Base-by-base conservation (phyloP, 2,888 invertebrate genomes). In the Steinernema hermaphroditum region DNA sequence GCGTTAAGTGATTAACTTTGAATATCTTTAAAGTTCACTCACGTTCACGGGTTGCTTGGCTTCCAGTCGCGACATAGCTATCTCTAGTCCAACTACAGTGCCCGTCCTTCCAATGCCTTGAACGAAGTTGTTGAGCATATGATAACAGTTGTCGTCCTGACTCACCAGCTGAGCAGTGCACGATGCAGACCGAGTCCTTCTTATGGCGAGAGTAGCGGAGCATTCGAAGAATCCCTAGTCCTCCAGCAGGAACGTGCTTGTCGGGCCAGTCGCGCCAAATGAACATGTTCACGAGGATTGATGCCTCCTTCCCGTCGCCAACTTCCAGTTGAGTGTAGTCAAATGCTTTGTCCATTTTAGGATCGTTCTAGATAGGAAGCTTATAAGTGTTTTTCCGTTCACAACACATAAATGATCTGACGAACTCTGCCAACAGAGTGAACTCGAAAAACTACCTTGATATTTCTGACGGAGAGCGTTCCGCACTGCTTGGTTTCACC, bases 61-160 rank as follows among this genome's bases (percentile, higher is more conserved):
- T 12, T 37, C 27, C 1, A 72, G 19, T 32, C 43, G 34, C 8
- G 68, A 44, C 54, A 72, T 57, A 12, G 37, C 37, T 2, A 50
- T 50, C 12, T 69, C 72, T 19, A 72, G 49, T 1, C 69, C 72
- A 6, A 69, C 69, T 8, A 72, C 72, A 19, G 72, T 72, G 14
- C 72, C 72, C 14, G 72, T 72, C 9, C 72, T 44, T 16, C 72
- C 72, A n/a, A 72, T 69, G n/a, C n/a, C n/a, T n/a, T n/a, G n/a
- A n/a, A n/a, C n/a, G n/a, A n/a, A n/a, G n/a, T n/a, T n/a, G n/a
- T n/a, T n/a, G n/a, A n/a, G n/a, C n/a, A n/a, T n/a, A n/a, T n/a
- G n/a, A n/a, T n/a, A n/a, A n/a, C n/a, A n/a, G n/a, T n/a, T n/a
- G n/a, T n/a, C n/a, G n/a, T n/a, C n/a, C n/a, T n/a, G n/a, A n/a